phyloP scores from a whole-genome alignment of 2,888 invertebrate species.

The Lasioglossum villosulum region DNA sequence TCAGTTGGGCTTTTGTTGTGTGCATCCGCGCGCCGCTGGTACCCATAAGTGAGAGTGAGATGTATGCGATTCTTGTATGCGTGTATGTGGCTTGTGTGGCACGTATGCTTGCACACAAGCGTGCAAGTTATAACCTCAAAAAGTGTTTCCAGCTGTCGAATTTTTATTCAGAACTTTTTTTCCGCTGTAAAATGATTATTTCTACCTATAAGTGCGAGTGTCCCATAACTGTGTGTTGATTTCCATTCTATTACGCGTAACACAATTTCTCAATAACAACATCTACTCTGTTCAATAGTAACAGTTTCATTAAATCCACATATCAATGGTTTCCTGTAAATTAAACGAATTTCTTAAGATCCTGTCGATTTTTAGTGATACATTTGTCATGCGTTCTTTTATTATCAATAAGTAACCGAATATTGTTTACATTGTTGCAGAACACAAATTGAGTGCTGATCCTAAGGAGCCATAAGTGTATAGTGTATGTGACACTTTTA shows the following conservation, averaged over 20 bases:
- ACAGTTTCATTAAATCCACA: constrained; percentile 13
- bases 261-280: constrained; percentile 13
- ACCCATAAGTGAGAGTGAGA: constrained; percentile 71
- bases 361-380: not conserved
- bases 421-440: constrained; percentile 62
- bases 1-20: constrained; percentile 82
- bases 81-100: constrained; percentile 73
- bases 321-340: constrained; percentile 23
- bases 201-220: constrained; percentile 1
- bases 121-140: constrained; percentile 79
- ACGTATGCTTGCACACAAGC: constrained; percentile 72
- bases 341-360: constrained; percentile 1
- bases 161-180: constrained; percentile 50
- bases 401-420: constrained; percentile 33
- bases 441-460: constrained; percentile 29
- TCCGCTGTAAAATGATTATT: constrained; percentile 9
- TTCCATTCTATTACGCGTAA: constrained; percentile 1
- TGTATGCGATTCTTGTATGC: constrained; percentile 67
- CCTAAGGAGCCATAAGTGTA: constrained; percentile 38
- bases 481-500: constrained; percentile 37
- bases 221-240: not conserved
- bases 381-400: not conserved
- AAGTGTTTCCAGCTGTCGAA: constrained; percentile 78
- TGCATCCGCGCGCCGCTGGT: constrained; percentile 79
- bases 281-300: constrained; percentile 7